Evolutionary conservation across 2,888 invertebrate species (phyloP).

Genomic region (Sicus ferrugineus): DNA sequence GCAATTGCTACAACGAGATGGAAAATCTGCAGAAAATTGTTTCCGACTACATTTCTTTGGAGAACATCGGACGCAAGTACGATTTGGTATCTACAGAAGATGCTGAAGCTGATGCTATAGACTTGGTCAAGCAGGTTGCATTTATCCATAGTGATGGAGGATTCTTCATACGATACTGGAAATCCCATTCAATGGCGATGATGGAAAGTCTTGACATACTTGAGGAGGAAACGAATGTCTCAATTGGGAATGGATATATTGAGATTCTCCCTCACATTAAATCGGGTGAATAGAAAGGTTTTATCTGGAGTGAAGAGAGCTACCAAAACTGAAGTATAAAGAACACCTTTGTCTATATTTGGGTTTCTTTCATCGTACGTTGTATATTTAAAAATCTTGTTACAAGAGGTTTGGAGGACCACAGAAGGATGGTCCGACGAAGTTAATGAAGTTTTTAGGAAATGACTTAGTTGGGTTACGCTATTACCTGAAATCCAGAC

Average conservation of each 20-base stretch:
- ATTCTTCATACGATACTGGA: not conserved
- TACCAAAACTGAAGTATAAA: not conserved
- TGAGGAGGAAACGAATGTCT: not conserved
- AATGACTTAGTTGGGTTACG: not conserved
- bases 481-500: conserved; percentile 1
- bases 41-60: conserved; percentile 1
- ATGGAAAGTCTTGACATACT: not conserved
- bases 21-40: not conserved
- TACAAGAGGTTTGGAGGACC: conserved; percentile 6
- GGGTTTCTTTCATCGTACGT: not conserved
- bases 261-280: not conserved
- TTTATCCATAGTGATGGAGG: not conserved
- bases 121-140: not conserved
- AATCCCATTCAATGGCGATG: not conserved
- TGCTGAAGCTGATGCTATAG: not conserved
- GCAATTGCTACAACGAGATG: not conserved
- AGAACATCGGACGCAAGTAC: not conserved
- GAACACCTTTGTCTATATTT: not conserved
- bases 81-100: not conserved
- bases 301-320: not conserved
- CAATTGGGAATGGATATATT: not conserved
- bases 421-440: conserved; percentile 1
- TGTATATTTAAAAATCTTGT: not conserved
- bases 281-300: not conserved
- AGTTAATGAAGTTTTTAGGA: not conserved